Evolutionary conservation across 2,797 vertebrate species (phyloP).

Genomic region (Sciurus vulgaris): DNA sequence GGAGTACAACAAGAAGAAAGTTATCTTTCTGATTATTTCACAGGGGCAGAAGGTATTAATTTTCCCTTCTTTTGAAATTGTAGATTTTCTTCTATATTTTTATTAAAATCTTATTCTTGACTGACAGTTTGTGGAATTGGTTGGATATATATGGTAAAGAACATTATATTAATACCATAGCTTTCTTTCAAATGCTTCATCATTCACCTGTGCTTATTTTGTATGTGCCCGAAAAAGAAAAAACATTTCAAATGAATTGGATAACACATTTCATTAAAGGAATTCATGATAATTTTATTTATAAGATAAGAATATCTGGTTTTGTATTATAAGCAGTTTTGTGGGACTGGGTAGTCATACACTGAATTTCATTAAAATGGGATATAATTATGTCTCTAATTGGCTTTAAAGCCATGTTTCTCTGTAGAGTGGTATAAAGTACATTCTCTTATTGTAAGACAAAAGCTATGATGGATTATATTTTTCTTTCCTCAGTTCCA

Average conservation of each 20-base stretch:
- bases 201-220: constrained; percentile 31
- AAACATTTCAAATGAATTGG: not conserved
- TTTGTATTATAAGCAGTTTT: not conserved
- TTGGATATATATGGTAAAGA: not conserved
- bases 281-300: not conserved
- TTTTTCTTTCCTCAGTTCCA: not conserved
- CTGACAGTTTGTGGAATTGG: not conserved
- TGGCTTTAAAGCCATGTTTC: not conserved
- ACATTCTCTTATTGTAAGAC: not conserved
- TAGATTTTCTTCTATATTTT: not conserved
- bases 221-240: not conserved
- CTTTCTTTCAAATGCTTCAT: not conserved
- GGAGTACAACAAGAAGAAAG: not conserved
- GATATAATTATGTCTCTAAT: not conserved
- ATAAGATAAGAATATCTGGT: not conserved
- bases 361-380: constrained; percentile 1
- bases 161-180: constrained; percentile 17
- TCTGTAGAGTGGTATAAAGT: not conserved
- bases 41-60: not conserved
- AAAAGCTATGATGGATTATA: not conserved
- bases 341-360: not conserved
- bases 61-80: constrained; percentile 62
- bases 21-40: constrained; percentile 25
- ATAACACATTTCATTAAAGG: not conserved
- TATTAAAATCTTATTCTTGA: constrained; percentile 28